These are phyloP conservation scores for Acanthurus tractus DNA, from an alignment of 2,797 vertebrate genomes.

Conservation along the genomic window DNA sequence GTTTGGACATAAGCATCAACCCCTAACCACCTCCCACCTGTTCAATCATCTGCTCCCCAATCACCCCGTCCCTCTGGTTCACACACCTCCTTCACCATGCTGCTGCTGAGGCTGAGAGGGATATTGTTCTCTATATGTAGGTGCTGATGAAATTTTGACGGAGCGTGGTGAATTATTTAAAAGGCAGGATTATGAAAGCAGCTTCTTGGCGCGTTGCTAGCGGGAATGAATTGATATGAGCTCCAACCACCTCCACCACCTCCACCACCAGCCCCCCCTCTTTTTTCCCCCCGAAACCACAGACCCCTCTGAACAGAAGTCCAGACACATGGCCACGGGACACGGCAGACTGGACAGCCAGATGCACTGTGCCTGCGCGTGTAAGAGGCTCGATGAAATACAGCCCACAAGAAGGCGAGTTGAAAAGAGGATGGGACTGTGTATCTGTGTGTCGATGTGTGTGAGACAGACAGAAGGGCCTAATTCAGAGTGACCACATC, in stretches of 20 bases:
- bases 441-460: constrained; percentile 33
- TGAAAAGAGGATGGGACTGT: constrained; percentile 44
- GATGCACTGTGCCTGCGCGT: constrained; percentile 51
- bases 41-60: constrained; percentile 55
- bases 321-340: constrained; percentile 75
- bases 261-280: neutral
- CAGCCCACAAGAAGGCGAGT: constrained; percentile 39
- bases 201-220: constrained; percentile 71
- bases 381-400: constrained; percentile 51
- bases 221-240: constrained; percentile 78
- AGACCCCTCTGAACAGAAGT: constrained; percentile 62
- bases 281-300: constrained; percentile 46
- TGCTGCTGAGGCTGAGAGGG: constrained; percentile 31
- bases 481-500: constrained; percentile 76
- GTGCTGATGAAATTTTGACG: constrained; percentile 82
- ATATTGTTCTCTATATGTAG: constrained; percentile 77
- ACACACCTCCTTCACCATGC: constrained; percentile 26
- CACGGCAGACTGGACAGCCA: constrained; percentile 70
- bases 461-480: constrained; percentile 52
- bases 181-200: constrained; percentile 80
- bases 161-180: constrained; percentile 83
- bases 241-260: constrained; percentile 18
- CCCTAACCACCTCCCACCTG: constrained; percentile 41
- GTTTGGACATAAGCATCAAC: constrained; percentile 37
- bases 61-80: constrained; percentile 15